Percentiles rank a stretch among this genome's conserved stretches.
Evolutionary conservation across 2,113 vertebrate species (phyloP).

Genomic region (Talpa occidentalis): DNA sequence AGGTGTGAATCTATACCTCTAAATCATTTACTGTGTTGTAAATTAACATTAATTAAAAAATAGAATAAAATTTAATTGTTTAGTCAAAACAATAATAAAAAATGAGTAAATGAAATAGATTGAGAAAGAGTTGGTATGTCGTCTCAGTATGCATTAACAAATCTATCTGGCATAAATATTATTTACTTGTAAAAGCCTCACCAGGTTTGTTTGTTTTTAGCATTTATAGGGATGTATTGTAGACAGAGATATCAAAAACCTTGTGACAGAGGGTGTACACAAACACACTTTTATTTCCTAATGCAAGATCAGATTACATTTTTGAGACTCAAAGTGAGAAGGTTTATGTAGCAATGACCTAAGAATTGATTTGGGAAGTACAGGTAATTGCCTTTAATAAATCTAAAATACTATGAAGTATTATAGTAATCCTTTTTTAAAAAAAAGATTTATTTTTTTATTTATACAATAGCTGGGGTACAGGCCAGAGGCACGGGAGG

Average conservation of each 20-base stretch:
- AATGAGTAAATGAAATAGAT: background rate
- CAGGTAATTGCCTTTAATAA: background rate
- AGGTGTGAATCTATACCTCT: too few species aligned
- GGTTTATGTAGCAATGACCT: background rate
- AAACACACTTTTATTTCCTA: background rate
- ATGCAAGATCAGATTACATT: background rate
- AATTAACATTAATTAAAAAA: background rate
- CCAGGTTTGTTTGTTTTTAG: background rate
- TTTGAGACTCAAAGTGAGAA: background rate
- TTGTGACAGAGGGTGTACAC: background rate
- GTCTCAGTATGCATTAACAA: background rate
- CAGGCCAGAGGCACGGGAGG: too few species aligned
- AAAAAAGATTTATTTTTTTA: too few species aligned
- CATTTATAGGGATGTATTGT: background rate
- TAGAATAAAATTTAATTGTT: background rate
- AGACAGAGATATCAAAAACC: background rate
- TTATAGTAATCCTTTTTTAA: background rate
- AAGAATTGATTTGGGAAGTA: background rate
- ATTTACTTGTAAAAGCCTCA: background rate
- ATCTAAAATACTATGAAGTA: conserved; percentile 3
- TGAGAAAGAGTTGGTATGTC: background rate
- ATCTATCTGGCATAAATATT: background rate
- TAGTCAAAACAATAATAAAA: background rate
- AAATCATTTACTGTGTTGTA: too few species aligned
- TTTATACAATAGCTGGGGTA: too few species aligned